Base-by-base conservation (phyloP, 2,113 vertebrate genomes). In the Paramormyrops kingsleyae region DNA sequence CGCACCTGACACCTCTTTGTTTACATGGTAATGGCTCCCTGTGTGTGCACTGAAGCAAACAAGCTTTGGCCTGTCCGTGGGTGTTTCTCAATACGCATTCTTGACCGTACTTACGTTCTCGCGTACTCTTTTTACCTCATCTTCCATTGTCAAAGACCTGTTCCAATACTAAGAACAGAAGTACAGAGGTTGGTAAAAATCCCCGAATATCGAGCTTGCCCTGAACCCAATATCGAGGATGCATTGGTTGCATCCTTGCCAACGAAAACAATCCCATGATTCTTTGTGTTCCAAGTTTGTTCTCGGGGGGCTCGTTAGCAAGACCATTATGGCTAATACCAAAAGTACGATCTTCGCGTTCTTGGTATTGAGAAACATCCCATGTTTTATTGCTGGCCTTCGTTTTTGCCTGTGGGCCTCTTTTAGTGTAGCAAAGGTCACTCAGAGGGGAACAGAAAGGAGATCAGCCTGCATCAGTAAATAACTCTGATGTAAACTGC, bases 1-100 rank as follows among this genome's bases (percentile, higher is more conserved):
- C 0, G 94, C 95, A 24, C 96, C 97, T 0, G 97, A 97, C 8
- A 97, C 94, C 0, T 97, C 97, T 0, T 92, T 98, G 92, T 95
- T 98, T 27, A 96, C 95, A 90, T 97, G 97, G 97, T 98, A 91
- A 87, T 89, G 3, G 27, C 17, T 24, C 53, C 24, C 24, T 84
- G 8, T n/a, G 39, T 44, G 62, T 70, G n/a, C 46, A 31, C 3
- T 84, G 42, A 46, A 24, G 19, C 24, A n/a, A 83, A 44, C 31
- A 83, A 19, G 39, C 42, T 83, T 83, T 83, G 9, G 31, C 39
- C 31, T 9, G 80, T 44, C 80, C 1, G 6, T 83, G 31, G 42
- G 12, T 83, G 35, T 21, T 27, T 39, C 7, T 83, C 39, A 66
- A 10, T 66, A 66, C 27, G 24, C 24, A 1, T 27, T 10, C 59